Percentiles rank a stretch among this genome's conserved stretches.
Conservation (phyloP, 2,888 invertebrate genomes). For the Morpho deidamia region DNA sequence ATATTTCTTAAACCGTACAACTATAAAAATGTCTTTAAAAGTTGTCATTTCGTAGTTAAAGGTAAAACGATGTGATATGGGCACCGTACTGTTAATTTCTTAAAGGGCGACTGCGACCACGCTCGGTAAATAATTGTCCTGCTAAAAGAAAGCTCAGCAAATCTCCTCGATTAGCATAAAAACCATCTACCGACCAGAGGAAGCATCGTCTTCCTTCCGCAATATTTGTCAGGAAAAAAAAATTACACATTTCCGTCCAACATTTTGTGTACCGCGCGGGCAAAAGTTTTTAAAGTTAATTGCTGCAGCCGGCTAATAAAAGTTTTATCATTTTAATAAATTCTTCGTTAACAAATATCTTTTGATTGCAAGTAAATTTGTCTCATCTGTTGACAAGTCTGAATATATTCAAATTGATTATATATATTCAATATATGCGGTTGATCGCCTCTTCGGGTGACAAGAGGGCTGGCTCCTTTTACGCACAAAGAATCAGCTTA, state of each 20-base stretch:
- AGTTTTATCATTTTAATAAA: slow-evolving; percentile 57
- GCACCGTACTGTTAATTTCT: slow-evolving; percentile 51
- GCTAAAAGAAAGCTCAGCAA: slow-evolving; percentile 69
- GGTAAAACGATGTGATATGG: background rate
- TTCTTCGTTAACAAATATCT: background rate
- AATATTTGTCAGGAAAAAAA: slow-evolving; percentile 66
- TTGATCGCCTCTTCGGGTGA: no score
- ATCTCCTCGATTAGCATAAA: slow-evolving; percentile 74
- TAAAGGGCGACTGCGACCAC: slow-evolving; percentile 44
- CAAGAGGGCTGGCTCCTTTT: no score
- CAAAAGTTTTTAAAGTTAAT: slow-evolving; percentile 67
- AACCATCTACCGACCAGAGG: slow-evolving; percentile 70
- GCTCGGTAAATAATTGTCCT: slow-evolving; percentile 64
- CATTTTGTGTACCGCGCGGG: slow-evolving; percentile 55
- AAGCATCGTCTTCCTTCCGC: slow-evolving; percentile 73
- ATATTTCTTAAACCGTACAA: no score
- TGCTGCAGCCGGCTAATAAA: slow-evolving; percentile 53
- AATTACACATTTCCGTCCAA: slow-evolving; percentile 70
- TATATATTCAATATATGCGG: no score
- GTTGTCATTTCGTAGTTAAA: no score
- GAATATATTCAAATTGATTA: no score
- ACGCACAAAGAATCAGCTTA: no score
- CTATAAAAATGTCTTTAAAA: no score
- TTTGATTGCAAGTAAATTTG: no score
- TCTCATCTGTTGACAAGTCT: no score